Evolutionary conservation across 2,888 invertebrate genomes (phyloP).

Genomic region (Heliconius charithonia): DNA sequence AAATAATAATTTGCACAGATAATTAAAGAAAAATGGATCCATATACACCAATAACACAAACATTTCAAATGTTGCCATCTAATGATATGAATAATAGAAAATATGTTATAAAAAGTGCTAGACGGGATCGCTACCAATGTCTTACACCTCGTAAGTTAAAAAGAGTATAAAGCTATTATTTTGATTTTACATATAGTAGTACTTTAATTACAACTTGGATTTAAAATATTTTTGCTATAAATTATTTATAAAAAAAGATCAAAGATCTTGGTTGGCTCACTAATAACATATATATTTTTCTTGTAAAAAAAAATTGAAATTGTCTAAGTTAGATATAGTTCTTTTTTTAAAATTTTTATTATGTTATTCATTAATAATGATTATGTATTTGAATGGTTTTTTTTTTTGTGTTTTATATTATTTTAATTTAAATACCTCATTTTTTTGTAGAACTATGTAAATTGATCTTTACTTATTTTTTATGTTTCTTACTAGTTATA

Average conservation of each 20-base stretch:
- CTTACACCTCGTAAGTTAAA: conserved; percentile 52
- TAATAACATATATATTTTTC: too few relatives aligned
- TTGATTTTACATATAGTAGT: not conserved
- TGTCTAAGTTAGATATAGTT: too few relatives aligned
- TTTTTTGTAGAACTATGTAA: too few relatives aligned
- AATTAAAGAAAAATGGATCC: not conserved
- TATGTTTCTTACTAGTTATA: not conserved
- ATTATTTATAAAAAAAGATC: too few relatives aligned
- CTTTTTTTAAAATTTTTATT: too few relatives aligned
- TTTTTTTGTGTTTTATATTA: too few relatives aligned
- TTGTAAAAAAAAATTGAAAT: too few relatives aligned
- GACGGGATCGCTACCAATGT: conserved; percentile 62
- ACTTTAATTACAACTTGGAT: not conserved
- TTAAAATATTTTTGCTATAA: not conserved
- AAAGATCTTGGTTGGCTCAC: too few relatives aligned
- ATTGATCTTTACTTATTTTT: not conserved
- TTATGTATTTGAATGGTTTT: too few relatives aligned
- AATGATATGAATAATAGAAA: conserved; percentile 26
- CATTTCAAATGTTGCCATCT: conserved; percentile 65
- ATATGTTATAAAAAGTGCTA: conserved; percentile 56
- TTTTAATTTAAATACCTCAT: too few relatives aligned
- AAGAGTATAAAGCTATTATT: not conserved
- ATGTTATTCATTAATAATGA: too few relatives aligned
- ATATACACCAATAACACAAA: conserved; percentile 55
- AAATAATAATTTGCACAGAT: not conserved